These are phyloP conservation scores for Hirudinaria manillensis DNA, from an alignment of 2,888 invertebrate species.

Conservation along the genomic window DNA sequence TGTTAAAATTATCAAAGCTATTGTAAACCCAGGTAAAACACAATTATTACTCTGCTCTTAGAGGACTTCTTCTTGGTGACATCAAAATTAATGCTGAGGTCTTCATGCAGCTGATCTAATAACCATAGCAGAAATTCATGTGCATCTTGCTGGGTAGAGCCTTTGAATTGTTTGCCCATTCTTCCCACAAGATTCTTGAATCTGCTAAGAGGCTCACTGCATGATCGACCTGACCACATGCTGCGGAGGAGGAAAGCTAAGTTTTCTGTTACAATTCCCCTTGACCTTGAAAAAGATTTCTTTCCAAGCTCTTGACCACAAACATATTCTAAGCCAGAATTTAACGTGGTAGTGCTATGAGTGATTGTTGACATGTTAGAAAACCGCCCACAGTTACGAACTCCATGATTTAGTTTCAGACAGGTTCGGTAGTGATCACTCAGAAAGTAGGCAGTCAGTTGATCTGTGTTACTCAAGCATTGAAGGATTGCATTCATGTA, in stretches of 20 bases:
- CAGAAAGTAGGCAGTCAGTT: slow-evolving; percentile 90
- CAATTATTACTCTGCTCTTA: not conserved
- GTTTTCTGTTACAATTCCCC: slow-evolving; percentile 9
- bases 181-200: slow-evolving; percentile 8
- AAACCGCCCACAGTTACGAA: not conserved
- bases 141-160: slow-evolving; percentile 18
- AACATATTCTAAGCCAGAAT: not conserved
- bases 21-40: too few relatives aligned
- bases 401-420: not conserved
- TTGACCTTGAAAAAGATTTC: slow-evolving; percentile 1
- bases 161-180: slow-evolving; percentile 25
- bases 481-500: slow-evolving; percentile 95
- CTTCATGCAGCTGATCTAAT: slow-evolving; percentile 20
- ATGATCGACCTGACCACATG: slow-evolving; percentile 16
- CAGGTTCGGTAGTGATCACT: slow-evolving; percentile 75
- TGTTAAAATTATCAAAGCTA: too few relatives aligned
- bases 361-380: not conserved
- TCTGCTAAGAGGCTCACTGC: not conserved
- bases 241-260: slow-evolving; percentile 7
- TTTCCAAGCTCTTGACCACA: not conserved
- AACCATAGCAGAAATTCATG: slow-evolving; percentile 28
- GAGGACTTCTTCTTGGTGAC: slow-evolving; percentile 3
- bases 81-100: not conserved
- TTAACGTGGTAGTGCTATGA: not conserved
- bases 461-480: slow-evolving; percentile 91